Percentiles rank a stretch among this genome's conserved stretches.
Conservation (phyloP, 1,140 invertebrate genomes). For the Philotrypesis tridentata region DNA sequence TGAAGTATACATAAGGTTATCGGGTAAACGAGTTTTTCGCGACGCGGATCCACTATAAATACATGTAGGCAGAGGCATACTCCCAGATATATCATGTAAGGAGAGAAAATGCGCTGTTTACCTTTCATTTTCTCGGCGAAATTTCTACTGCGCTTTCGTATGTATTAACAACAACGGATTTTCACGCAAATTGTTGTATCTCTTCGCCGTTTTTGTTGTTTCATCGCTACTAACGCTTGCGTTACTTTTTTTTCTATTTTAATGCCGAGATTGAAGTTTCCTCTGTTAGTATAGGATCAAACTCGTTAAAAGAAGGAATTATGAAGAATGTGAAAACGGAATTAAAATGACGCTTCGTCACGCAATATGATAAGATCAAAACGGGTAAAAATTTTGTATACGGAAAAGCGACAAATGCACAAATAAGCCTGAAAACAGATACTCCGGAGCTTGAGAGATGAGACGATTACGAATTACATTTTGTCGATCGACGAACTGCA, state of each 20-base stretch:
- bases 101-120: neutral
- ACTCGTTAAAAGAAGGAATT: no score
- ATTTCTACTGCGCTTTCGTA: neutral
- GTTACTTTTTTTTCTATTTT: no score
- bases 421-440: neutral
- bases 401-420: neutral
- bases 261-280: no score
- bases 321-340: no score
- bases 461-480: neutral
- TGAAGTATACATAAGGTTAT: neutral
- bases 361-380: conserved; percentile 39
- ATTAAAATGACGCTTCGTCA: conserved; percentile 27
- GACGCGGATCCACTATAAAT: neutral
- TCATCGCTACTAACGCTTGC: no score
- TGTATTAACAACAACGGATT: neutral
- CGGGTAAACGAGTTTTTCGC: neutral
- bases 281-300: conserved; percentile 3
- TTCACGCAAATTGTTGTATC: neutral
- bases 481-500: conserved; percentile 35
- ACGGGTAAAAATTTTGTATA: conserved; percentile 30
- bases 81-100: no score
- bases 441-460: neutral
- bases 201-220: neutral
- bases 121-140: conserved; percentile 4
- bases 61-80: no score